These are phyloP conservation scores for Drosophila yakuba DNA, from an alignment of 1,140 invertebrate species.

Conservation along the genomic window DNA sequence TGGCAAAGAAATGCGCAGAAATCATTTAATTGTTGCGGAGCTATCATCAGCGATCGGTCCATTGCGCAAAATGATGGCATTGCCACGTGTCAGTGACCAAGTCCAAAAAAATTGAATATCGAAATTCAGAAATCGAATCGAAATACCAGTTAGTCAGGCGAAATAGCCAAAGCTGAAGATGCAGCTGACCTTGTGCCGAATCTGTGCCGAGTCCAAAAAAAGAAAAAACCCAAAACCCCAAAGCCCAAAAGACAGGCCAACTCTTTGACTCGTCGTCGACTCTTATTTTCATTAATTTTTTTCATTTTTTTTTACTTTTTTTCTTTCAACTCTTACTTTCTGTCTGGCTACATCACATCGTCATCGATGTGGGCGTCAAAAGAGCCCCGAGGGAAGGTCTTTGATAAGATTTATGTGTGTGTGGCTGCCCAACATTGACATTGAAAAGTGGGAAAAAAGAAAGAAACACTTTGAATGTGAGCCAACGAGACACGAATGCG, in stretches of 20 bases:
- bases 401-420: constrained; percentile 5
- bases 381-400: constrained; percentile 46
- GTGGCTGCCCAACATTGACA: constrained; percentile 59
- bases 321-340: constrained; percentile 1
- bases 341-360: constrained; percentile 21
- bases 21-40: constrained; percentile 17
- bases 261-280: constrained; percentile 21
- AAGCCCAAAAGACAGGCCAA: constrained; percentile 21
- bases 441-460: constrained; percentile 43
- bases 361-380: constrained; percentile 36
- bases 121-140: not conserved
- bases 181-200: constrained; percentile 80
- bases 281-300: constrained; percentile 4
- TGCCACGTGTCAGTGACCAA: constrained; percentile 55
- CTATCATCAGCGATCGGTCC: constrained; percentile 25
- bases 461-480: not conserved
- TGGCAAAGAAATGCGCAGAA: constrained; percentile 47
- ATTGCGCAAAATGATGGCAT: constrained; percentile 63
- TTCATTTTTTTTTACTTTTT: not conserved
- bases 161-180: constrained; percentile 56
- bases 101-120: not conserved
- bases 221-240: constrained; percentile 29
- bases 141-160: constrained; percentile 65
- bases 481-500: constrained; percentile 39
- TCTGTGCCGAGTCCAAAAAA: constrained; percentile 25